phyloP scores from a whole-genome alignment of 2,888 invertebrate species.

The Chrysolina haemoptera region DNA sequence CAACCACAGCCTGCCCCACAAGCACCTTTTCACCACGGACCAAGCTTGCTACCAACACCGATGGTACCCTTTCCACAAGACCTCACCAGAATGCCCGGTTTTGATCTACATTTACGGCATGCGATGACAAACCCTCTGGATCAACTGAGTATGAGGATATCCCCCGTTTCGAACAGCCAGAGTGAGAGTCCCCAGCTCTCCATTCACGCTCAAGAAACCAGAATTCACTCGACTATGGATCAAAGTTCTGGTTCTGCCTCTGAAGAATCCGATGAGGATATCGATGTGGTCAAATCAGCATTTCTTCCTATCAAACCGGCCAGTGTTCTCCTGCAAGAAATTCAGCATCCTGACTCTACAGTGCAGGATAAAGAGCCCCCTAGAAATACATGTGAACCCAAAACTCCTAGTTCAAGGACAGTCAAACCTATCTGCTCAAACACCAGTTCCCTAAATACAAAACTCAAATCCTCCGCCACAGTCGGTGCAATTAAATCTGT shows the following conservation, averaged over 20 bases:
- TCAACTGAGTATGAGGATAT: conserved; percentile 68
- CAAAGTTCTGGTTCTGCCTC: conserved; percentile 75
- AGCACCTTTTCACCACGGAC: conserved; percentile 55
- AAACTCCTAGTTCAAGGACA: conserved; percentile 75
- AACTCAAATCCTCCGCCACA: conserved; percentile 68
- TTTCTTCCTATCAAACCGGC: conserved; percentile 79
- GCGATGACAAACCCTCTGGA: conserved; percentile 64
- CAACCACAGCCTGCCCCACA: conserved; percentile 67
- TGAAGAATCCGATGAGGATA: conserved; percentile 78
- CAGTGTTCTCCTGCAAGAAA: conserved; percentile 72
- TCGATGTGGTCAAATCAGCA: conserved; percentile 83
- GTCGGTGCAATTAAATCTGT: conserved; percentile 78
- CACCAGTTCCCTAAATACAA: conserved; percentile 71
- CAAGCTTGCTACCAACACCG: conserved; percentile 54
- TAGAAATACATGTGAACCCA: conserved; percentile 72
- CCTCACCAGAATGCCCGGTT: conserved; percentile 58
- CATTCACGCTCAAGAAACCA: conserved; percentile 70
- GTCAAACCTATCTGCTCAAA: conserved; percentile 68
- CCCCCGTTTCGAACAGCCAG: conserved; percentile 74
- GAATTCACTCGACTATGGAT: conserved; percentile 77
- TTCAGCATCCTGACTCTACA: conserved; percentile 75
- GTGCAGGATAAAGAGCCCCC: conserved; percentile 70
- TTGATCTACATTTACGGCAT: conserved; percentile 60
- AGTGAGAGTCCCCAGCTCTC: conserved; percentile 71
- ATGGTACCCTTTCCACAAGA: conserved; percentile 49